phyloP scores from a whole-genome alignment of 2,797 vertebrate species.

The Chelidonichthys spinosus region DNA sequence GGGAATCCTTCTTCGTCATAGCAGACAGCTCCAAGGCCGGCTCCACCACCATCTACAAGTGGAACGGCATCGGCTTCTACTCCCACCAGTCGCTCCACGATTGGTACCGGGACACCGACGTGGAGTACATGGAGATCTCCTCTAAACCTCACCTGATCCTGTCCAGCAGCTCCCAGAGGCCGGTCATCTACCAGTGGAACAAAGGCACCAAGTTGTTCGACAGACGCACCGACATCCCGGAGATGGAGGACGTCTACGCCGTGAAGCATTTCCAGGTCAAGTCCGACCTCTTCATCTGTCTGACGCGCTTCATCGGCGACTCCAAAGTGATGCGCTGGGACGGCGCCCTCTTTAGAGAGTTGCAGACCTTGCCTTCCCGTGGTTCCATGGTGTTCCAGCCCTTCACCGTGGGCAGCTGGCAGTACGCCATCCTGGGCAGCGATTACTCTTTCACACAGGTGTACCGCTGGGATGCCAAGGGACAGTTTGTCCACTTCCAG shows the following conservation, averaged over 20 bases:
- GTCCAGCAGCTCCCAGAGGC: constrained; percentile 96
- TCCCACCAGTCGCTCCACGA: constrained; percentile 96
- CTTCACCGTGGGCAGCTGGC: constrained; percentile 91
- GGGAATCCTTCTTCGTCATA: constrained; percentile 93
- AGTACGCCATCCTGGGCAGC: constrained; percentile 97
- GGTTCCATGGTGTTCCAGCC: constrained; percentile 99
- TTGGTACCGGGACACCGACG: constrained; percentile 98
- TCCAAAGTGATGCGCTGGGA: constrained; percentile 99
- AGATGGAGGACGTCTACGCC: constrained; percentile 96
- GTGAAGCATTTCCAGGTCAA: constrained; percentile 96
- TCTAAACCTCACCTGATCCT: constrained; percentile 94
- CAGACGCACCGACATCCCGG: constrained; percentile 94
- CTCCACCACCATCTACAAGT: constrained; percentile 97
- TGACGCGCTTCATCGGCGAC: constrained; percentile 98
- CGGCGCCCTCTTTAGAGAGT: constrained; percentile 91
- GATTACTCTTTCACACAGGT: constrained; percentile 99
- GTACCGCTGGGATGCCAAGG: constrained; percentile 95
- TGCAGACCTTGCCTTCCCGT: constrained; percentile 96
- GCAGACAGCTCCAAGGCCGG: constrained; percentile 99
- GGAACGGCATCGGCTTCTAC: constrained; percentile 99
- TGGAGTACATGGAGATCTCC: constrained; percentile 95
- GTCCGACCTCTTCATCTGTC: constrained; percentile 92
- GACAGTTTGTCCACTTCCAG: constrained; percentile 95
- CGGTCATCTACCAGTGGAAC: constrained; percentile 98
- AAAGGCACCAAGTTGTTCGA: constrained; percentile 90